Evolutionary conservation across 2,797 vertebrate genomes (phyloP), one percentile per base, ranked within the genome.

Genomic region (Mionectes olivaceus): DNA sequence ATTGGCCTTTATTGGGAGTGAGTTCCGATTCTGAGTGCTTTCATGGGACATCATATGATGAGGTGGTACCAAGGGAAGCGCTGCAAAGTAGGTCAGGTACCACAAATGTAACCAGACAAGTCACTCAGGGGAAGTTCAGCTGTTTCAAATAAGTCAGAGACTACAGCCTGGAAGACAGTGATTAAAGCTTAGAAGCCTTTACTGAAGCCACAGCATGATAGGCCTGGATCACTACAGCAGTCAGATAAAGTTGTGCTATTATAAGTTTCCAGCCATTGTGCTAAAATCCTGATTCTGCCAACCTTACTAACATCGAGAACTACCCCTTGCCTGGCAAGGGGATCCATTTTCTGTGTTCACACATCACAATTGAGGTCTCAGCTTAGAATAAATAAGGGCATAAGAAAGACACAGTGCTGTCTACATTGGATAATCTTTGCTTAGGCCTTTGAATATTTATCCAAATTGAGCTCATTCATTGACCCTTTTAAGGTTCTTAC

Each of bases 11-110:
- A 97, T 87, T 93, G 80, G 83, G 80, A 95, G 52, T 18, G 70
- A 95, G 83, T 90, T 96, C 87, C 10, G 1, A 94, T 93, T 96
- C 87, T 82, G 87, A 90, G 79, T 76, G 80, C 91, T 96, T 96
- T 88, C 89, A 79, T 91, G 74, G 93, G 87, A 68, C 79, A 87
- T 82, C 56, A 76, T 76, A 87, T 90, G 71, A 83, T 15, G 81
- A 73, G 53, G 37, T 73, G 35, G 19, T 77, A 96, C 85, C 87
- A 75, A 79, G 94, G 95, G 94, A 97, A 97, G 88, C 89, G 87
- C 91, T 93, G 92, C 80, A 96, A 97, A 98, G 93, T 97, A 97
- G 97, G 96, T 97, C 97, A 97, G 95, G 95, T 97, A 74, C 95
- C 91, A 57, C 95, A 97, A 87, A 98, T 96, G 93, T 61, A 97